Conservation (phyloP, 1,140 invertebrate species). For the Bombus vancouverensis region DNA sequence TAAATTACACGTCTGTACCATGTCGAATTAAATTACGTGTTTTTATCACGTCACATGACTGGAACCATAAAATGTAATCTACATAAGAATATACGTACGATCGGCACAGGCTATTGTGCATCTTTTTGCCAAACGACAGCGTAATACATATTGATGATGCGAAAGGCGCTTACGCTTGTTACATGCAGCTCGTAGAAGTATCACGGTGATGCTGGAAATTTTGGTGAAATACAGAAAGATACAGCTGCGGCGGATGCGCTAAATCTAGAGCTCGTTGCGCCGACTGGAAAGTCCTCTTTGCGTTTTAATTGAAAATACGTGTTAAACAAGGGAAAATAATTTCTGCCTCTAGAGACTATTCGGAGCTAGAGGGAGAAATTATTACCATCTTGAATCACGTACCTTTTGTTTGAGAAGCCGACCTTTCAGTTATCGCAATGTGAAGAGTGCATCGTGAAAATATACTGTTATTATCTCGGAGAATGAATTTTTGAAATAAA, state of each 20-base stretch:
- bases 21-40: not conserved
- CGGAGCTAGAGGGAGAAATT: no score
- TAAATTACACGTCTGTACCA: not conserved
- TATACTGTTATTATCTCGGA: not conserved
- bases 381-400: not conserved
- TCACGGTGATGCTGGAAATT: not conserved
- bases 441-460: not conserved
- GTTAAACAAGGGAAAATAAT: not conserved
- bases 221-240: not conserved
- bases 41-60: not conserved
- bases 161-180: constrained; percentile 12
- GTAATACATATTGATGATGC: constrained; percentile 20
- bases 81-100: not conserved
- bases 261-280: no score
- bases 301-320: not conserved
- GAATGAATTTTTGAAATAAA: not conserved
- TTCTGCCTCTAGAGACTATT: not conserved
- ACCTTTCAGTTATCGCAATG: not conserved
- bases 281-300: no score
- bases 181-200: not conserved
- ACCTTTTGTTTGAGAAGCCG: not conserved
- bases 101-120: not conserved
- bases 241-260: not conserved
- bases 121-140: not conserved
- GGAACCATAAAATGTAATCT: not conserved